A percentile compares a stretch with the other conserved stretches of the same genome.
phyloP scores from a whole-genome alignment of 2,888 invertebrate genomes.

The Laothoe populi region DNA sequence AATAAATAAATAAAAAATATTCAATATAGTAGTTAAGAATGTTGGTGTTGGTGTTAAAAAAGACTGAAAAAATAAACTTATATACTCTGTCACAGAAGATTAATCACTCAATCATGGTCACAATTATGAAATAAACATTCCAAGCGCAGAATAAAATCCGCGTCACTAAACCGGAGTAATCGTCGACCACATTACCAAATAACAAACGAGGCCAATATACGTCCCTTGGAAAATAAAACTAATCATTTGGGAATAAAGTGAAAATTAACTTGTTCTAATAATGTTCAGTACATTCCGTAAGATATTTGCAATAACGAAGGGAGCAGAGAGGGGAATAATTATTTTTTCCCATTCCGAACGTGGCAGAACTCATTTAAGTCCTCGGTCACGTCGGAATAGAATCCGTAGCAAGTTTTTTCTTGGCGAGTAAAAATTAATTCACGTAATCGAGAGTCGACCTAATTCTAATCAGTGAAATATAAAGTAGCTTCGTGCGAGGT shows the following conservation, averaged over 20 bases:
- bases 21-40: too few species aligned
- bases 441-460: slow-evolving; percentile 47
- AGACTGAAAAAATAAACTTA: too few species aligned
- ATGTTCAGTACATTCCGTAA: slow-evolving; percentile 42
- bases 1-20: too few species aligned
- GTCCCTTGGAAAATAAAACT: slow-evolving; percentile 9
- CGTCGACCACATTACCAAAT: neutral
- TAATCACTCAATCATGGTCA: too few species aligned
- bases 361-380: slow-evolving; percentile 46
- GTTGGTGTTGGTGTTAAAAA: too few species aligned
- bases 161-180: neutral
- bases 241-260: slow-evolving; percentile 34
- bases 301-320: slow-evolving; percentile 45
- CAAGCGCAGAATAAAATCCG: neutral
- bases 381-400: slow-evolving; percentile 49
- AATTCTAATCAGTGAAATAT: slow-evolving; percentile 41
- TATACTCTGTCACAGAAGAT: too few species aligned
- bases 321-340: slow-evolving; percentile 44
- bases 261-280: slow-evolving; percentile 52
- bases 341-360: slow-evolving; percentile 47
- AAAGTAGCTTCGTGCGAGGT: too few species aligned
- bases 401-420: slow-evolving; percentile 53
- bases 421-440: slow-evolving; percentile 56
- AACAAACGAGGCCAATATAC: neutral
- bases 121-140: too few species aligned